Percentiles rank a stretch among this genome's conserved stretches.
Evolutionary conservation across 2,888 invertebrate species (phyloP).

Genomic region (Acholoe squamosa): DNA sequence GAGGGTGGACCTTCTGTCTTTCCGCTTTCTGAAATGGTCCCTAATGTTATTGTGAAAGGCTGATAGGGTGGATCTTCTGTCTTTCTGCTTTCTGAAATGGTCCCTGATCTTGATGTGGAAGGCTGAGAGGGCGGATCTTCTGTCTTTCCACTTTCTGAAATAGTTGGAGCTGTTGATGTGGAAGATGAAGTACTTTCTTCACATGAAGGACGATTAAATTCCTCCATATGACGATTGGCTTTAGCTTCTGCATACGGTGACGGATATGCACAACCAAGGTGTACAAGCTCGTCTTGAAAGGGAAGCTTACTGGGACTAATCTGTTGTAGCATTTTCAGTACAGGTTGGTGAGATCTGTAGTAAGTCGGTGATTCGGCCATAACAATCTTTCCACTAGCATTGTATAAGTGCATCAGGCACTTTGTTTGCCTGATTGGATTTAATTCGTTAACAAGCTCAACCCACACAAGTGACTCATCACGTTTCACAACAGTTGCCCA

Average conservation of each 20-base stretch:
- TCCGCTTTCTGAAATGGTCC: too few relatives aligned
- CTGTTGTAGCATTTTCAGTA: constrained; percentile 87
- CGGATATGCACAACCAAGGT: constrained; percentile 81
- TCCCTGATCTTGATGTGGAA: too few relatives aligned
- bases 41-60: too few relatives aligned
- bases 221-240: too few relatives aligned
- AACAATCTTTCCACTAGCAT: constrained; percentile 71
- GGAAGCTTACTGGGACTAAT: constrained; percentile 86
- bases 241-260: constrained; percentile 71
- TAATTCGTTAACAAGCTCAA: constrained; percentile 34
- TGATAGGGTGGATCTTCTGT: too few relatives aligned
- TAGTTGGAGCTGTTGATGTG: too few relatives aligned
- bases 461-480: constrained; percentile 43
- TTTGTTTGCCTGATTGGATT: not conserved
- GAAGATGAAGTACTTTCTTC: too few relatives aligned
- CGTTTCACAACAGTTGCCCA: constrained; percentile 61
- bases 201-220: too few relatives aligned
- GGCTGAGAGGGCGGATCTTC: too few relatives aligned
- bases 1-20: too few relatives aligned
- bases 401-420: not conserved
- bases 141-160: too few relatives aligned
- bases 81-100: too few relatives aligned
- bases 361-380: constrained; percentile 90
- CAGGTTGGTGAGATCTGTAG: constrained; percentile 90
- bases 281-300: constrained; percentile 88